A percentile compares a stretch with the other conserved stretches of the same genome.
Evolutionary conservation across 1,140 invertebrate species (phyloP).

Genomic region (Drosophila nigrodunni): DNA sequence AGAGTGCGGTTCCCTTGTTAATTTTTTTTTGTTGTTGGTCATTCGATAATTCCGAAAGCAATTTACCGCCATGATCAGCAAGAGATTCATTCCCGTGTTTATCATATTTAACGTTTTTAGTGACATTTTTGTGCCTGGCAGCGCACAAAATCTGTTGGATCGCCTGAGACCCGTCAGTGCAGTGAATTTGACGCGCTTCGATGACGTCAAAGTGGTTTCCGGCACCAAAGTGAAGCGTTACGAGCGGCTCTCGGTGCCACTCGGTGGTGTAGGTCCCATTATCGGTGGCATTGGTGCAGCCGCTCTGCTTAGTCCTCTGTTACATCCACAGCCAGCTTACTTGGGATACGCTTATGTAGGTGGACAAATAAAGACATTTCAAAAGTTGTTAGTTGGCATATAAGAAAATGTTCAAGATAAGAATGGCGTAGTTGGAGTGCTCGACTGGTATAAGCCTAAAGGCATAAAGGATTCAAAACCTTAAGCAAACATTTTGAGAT

Average conservation of each 20-base stretch:
- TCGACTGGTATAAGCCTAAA: too few relatives aligned
- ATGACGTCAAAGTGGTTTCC: conserved; percentile 79
- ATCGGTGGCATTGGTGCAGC: conserved; percentile 53
- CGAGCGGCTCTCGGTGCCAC: conserved; percentile 70
- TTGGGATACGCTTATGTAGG: conserved; percentile 69
- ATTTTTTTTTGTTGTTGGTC: not conserved
- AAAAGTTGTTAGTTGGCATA: too few relatives aligned
- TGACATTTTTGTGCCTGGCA: conserved; percentile 61
- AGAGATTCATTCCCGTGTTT: conserved; percentile 42
- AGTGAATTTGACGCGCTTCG: conserved; percentile 52
- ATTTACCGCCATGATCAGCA: conserved; percentile 44
- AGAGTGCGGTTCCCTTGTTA: conserved; percentile 31
- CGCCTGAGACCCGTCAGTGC: conserved; percentile 64
- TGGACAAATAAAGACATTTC: not conserved
- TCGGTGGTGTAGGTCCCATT: conserved; percentile 54
- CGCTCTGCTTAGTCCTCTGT: conserved; percentile 54
- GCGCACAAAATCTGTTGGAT: conserved; percentile 72
- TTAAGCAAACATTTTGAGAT: too few relatives aligned
- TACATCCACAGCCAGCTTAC: conserved; percentile 63
- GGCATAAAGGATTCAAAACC: too few relatives aligned
- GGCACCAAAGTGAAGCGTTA: conserved; percentile 82
- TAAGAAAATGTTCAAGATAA: too few relatives aligned
- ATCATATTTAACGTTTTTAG: conserved; percentile 45
- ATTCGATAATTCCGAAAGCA: not conserved
- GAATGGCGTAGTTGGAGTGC: too few relatives aligned